These are phyloP conservation scores for Bilobella aurantiaca DNA, from an alignment of 1,140 invertebrate genomes.

Conservation along the genomic window DNA sequence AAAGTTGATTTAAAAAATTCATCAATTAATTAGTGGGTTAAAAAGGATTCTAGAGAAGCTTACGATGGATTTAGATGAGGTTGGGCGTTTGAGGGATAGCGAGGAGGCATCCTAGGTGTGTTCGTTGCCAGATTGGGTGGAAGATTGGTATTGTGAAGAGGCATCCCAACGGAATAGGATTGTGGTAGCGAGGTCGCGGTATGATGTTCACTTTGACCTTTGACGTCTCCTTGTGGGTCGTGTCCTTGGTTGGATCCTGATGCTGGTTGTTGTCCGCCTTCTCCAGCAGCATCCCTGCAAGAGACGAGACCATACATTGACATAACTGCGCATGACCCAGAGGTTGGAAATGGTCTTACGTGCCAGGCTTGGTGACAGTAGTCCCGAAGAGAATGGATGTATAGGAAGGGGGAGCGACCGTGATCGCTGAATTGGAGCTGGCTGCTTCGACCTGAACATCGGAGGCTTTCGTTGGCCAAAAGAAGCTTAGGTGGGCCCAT, in stretches of 20 bases:
- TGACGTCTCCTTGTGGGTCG: neutral
- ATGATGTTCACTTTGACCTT: constrained; percentile 5
- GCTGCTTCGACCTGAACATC: no score
- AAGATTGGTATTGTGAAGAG: constrained; percentile 11
- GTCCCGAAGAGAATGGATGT: no score
- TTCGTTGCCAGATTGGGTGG: constrained; percentile 16
- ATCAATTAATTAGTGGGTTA: neutral
- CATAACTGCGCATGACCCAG: no score
- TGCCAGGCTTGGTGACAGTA: no score
- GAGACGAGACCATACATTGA: no score
- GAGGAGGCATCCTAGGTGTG: constrained; percentile 19
- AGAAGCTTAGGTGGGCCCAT: no score
- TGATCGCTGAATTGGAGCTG: no score
- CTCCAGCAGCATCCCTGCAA: no score
- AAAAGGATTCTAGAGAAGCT: neutral
- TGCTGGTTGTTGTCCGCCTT: no score
- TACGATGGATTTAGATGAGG: neutral
- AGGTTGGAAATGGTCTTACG: no score
- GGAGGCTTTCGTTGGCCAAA: no score
- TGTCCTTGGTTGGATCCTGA: neutral
- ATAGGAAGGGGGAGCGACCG: no score
- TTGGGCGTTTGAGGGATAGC: constrained; percentile 21
- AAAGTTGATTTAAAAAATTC: neutral
- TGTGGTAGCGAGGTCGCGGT: constrained; percentile 11
- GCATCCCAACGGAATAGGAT: constrained; percentile 21